A percentile compares a stretch with the other conserved stretches of the same genome.
Conservation (phyloP, 1,140 invertebrate species). For the Telenomus remus region DNA sequence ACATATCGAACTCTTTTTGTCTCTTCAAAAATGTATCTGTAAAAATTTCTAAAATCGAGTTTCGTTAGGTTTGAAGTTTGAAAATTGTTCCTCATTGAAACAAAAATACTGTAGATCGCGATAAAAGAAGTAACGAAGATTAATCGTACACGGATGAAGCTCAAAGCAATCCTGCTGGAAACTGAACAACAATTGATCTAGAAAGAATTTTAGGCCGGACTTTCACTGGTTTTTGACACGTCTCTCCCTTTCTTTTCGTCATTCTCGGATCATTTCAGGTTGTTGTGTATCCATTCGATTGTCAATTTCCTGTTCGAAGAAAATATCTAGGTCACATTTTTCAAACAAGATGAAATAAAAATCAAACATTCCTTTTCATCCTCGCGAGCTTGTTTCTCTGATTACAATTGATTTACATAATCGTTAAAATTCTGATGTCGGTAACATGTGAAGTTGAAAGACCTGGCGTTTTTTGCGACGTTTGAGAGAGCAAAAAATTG, state of each 20-base stretch:
- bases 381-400: slow-evolving; percentile 9
- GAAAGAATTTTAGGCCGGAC: slow-evolving; percentile 27
- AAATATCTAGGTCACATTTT: slow-evolving; percentile 18
- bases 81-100: too few relatives aligned
- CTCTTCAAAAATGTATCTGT: too few relatives aligned
- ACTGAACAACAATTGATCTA: slow-evolving; percentile 15
- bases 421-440: slow-evolving; percentile 10
- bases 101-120: background rate
- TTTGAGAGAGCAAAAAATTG: slow-evolving; percentile 12
- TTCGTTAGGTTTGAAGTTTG: too few relatives aligned
- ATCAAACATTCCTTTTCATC: slow-evolving; percentile 20
- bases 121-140: slow-evolving; percentile 18
- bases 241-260: slow-evolving; percentile 27
- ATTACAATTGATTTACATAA: slow-evolving; percentile 37
- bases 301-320: background rate
- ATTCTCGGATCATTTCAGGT: slow-evolving; percentile 29
- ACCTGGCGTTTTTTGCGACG: background rate
- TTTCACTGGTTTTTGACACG: slow-evolving; percentile 43
- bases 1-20: too few relatives aligned
- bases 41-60: too few relatives aligned
- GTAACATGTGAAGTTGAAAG: slow-evolving; percentile 10
- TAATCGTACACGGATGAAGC: slow-evolving; percentile 2
- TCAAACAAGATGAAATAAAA: background rate
- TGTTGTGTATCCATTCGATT: slow-evolving; percentile 10
- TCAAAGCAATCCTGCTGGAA: slow-evolving; percentile 1